Evolutionary conservation across 2,888 invertebrate genomes (phyloP).

Genomic region (Dascillus cervinus): DNA sequence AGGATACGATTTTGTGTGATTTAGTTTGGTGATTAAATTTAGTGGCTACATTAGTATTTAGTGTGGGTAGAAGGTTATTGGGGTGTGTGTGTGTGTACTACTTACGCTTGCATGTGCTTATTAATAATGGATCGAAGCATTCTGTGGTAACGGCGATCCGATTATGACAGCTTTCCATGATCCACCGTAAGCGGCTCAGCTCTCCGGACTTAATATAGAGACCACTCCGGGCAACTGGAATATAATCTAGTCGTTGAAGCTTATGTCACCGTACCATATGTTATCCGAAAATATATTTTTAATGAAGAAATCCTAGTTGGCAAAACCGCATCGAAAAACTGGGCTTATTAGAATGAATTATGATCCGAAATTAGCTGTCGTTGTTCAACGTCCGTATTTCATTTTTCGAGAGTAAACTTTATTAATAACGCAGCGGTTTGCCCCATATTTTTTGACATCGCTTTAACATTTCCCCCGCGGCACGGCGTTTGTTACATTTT

Average conservation of each 20-base stretch:
- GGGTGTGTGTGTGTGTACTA: background rate
- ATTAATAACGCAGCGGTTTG: conserved; percentile 19
- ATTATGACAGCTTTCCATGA: conserved; percentile 24
- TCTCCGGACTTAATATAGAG: conserved; percentile 27
- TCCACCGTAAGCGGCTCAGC: conserved; percentile 27
- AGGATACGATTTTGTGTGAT: no score
- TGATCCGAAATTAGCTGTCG: conserved; percentile 20
- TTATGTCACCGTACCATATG: conserved; percentile 21
- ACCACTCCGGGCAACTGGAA: conserved; percentile 20
- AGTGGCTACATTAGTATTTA: no score
- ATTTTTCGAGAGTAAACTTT: conserved; percentile 21
- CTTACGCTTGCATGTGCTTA: conserved; percentile 6
- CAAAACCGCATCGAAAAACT: background rate
- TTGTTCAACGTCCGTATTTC: conserved; percentile 19
- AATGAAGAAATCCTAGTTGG: background rate
- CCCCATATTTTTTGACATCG: conserved; percentile 16
- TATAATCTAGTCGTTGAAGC: conserved; percentile 19
- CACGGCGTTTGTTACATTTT: conserved; percentile 22
- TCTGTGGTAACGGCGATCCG: conserved; percentile 24
- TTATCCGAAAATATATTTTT: conserved; percentile 3
- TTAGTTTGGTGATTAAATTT: no score
- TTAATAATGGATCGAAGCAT: conserved; percentile 14
- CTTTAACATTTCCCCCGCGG: conserved; percentile 17
- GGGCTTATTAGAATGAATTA: conserved; percentile 16
- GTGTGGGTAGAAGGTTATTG: background rate